phyloP scores from a whole-genome alignment of 2,797 vertebrate species.

The Agapornis canus region DNA sequence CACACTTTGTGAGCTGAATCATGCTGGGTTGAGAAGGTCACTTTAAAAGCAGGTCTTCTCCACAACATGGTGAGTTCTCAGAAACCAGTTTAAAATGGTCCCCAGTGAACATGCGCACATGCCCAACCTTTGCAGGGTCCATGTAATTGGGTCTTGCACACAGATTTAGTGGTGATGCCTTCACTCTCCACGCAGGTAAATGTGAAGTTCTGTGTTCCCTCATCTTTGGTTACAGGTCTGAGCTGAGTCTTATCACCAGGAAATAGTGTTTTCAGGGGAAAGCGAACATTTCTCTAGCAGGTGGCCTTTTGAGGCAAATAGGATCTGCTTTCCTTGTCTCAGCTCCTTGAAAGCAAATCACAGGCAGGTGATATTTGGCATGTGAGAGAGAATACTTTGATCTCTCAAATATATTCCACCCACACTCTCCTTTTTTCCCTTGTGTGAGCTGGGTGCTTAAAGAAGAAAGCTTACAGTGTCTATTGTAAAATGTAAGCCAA shows the following conservation, averaged over 20 bases:
- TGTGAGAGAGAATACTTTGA: not conserved
- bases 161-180: not conserved
- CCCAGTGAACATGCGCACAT: accelerated
- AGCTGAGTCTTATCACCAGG: not conserved
- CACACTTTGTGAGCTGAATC: not conserved
- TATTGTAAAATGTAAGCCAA: conserved; percentile 18
- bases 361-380: not conserved
- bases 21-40: not conserved
- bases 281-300: not conserved
- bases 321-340: not conserved
- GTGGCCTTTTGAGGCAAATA: not conserved
- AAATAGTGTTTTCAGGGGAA: not conserved
- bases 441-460: not conserved
- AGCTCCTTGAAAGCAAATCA: conserved; percentile 6
- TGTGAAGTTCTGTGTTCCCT: not conserved
- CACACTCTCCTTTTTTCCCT: not conserved
- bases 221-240: not conserved
- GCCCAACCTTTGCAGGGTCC: not conserved
- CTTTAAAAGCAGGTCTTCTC: not conserved
- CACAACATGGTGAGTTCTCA: not conserved
- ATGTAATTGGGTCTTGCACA: not conserved
- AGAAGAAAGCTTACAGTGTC: not conserved
- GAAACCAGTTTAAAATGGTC: not conserved
- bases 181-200: accelerated
- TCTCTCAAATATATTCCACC: not conserved